Evolutionary conservation across 2,113 vertebrate genomes (phyloP), one percentile per base, ranked within the genome.

Genomic region (Hiodon tergisus): DNA sequence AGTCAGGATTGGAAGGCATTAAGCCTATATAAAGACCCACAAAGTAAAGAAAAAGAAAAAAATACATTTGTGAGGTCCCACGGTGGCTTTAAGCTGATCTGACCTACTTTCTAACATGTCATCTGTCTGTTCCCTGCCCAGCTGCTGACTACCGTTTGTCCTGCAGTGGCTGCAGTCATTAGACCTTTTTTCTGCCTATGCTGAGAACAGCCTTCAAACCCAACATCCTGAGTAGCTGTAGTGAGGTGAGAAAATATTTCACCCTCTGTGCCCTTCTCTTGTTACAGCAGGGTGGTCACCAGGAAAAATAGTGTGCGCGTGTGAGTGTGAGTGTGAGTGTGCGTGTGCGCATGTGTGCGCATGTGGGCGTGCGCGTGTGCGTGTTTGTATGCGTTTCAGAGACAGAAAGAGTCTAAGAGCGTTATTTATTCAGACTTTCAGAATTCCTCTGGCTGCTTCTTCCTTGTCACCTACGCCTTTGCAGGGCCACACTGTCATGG

Each of bases 191-290:
- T 76, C 76, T 82, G 76, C 63, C 52, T 73, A 31, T 72, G n/a
- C 69, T 72, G 58, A 82, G 71, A 73, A 52, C 68, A 62, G 69
- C 73, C 69, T 78, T 78, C 71, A 71, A 59, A 76, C 73, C 70
- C 75, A 53, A 63, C 57, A 77, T 61, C 58, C 53, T 65, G 78
- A 76, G 78, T 76, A 31, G 67, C 69, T 58, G 74, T 58, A 57
- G 51, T 55, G 73, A 71, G 78, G 74, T 62, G 16, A 76, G 79
- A 78, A 76, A 79, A 72, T 78, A 68, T 73, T 79, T 67, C 58
- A 78, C 10, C 48, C 48, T 47, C 54, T 16, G 47, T 70, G 66
- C 53, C 69, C 57, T 75, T 72, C 66, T 69, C 13, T 52, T 61
- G 65, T 71, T 72, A 46, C 54, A 55, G 17, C n/a, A 50, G 61